phyloP scores from a whole-genome alignment of 2,888 invertebrate genomes.

The Cactoblastis cactorum region DNA sequence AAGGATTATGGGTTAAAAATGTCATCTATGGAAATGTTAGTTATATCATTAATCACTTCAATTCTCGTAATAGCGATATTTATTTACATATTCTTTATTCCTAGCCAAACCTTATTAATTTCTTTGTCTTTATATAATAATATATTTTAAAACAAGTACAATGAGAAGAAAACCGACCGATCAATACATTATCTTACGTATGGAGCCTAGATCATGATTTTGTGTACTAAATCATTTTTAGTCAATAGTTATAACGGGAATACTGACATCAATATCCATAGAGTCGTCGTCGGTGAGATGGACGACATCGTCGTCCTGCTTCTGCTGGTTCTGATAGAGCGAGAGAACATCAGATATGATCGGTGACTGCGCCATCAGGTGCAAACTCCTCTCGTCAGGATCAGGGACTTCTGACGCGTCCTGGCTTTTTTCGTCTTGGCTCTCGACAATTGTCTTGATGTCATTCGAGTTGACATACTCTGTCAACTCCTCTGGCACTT shows the following conservation, averaged over 20 bases:
- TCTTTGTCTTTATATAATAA: no score
- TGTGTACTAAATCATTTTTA: background rate
- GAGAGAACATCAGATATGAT: slow-evolving; percentile 70
- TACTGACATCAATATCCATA: slow-evolving; percentile 35
- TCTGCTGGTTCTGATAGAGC: slow-evolving; percentile 45
- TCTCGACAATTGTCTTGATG: slow-evolving; percentile 1
- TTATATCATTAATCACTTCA: no score
- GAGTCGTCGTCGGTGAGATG: slow-evolving; percentile 49
- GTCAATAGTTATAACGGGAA: slow-evolving; percentile 49
- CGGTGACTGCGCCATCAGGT: slow-evolving; percentile 53
- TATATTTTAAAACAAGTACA: no score
- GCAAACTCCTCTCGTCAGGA: slow-evolving; percentile 39
- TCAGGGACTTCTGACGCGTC: slow-evolving; percentile 18
- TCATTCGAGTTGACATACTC: slow-evolving; percentile 5
- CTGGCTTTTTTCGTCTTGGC: slow-evolving; percentile 28
- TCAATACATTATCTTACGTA: background rate
- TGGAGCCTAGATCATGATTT: background rate
- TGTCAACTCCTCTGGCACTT: slow-evolving; percentile 12
- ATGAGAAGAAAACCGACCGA: no score
- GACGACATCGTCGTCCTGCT: slow-evolving; percentile 30
- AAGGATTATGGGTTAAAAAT: no score
- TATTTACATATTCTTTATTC: no score
- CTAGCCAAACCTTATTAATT: no score
- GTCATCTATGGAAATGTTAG: no score
- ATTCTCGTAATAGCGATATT: no score